A percentile compares a stretch with the other conserved stretches of the same genome.
These are phyloP conservation scores for Bolborhynchus lineola DNA, from an alignment of 2,113 vertebrate species.

Conservation along the genomic window DNA sequence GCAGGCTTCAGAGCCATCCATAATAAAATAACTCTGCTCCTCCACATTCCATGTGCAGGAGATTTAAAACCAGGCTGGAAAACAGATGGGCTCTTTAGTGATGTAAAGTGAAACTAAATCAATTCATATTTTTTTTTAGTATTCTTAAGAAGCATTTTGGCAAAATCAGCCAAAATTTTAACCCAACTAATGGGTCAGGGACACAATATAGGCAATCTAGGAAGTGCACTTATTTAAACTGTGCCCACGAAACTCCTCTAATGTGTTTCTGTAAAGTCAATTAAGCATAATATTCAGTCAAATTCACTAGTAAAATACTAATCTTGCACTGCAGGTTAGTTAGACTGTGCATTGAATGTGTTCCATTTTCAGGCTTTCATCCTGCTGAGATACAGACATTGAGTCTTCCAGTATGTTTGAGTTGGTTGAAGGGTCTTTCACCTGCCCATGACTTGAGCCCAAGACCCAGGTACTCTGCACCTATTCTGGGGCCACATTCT, in stretches of 20 bases:
- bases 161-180: not conserved
- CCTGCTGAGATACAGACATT: not conserved
- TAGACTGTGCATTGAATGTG: not conserved
- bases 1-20: not conserved
- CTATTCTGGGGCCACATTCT: not conserved
- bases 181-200: not conserved
- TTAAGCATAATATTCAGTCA: not conserved
- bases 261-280: not conserved
- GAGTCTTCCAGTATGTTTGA: fast-evolving
- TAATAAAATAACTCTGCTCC: not conserved
- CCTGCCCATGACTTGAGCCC: not conserved
- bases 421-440: not conserved
- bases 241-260: not conserved
- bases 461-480: not conserved
- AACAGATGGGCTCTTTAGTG: not conserved
- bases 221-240: not conserved
- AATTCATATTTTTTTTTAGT: not conserved
- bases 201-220: not conserved
- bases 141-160: not conserved
- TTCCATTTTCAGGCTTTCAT: not conserved
- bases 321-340: not conserved
- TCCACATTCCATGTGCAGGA: not conserved
- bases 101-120: not conserved
- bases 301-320: not conserved
- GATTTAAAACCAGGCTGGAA: not conserved